Conservation (phyloP, 1,140 invertebrate species). For the Yoshiicerus persimilis region DNA sequence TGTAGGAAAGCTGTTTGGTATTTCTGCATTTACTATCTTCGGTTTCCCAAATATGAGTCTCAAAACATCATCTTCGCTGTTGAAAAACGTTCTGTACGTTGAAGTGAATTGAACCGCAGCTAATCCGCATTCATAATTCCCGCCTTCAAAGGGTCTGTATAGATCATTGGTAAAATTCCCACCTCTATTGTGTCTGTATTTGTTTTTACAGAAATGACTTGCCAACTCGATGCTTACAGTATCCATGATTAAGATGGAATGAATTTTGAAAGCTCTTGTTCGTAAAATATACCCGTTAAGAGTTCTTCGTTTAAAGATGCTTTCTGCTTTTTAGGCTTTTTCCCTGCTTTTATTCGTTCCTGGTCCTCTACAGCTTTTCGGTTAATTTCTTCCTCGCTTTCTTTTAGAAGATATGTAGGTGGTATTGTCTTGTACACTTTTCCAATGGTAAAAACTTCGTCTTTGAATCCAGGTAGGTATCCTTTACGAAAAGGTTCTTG, state of each 20-base stretch:
- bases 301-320: neutral
- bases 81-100: neutral
- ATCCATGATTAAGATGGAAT: neutral
- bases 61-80: neutral
- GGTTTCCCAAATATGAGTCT: neutral
- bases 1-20: neutral
- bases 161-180: neutral
- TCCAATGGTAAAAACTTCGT: neutral
- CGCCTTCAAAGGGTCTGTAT: neutral
- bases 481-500: neutral
- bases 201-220: neutral
- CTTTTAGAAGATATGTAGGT: neutral
- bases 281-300: neutral
- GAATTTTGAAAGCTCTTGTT: neutral
- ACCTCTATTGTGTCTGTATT: neutral
- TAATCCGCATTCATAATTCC: neutral
- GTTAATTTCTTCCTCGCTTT: neutral
- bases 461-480: neutral
- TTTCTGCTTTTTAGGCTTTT: neutral
- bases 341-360: neutral
- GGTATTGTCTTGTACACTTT: neutral
- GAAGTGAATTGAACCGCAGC: neutral
- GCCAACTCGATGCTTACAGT: neutral
- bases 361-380: neutral
- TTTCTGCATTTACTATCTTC: neutral